Conservation (phyloP, 2,113 vertebrate species). For the Ardeotis arabs region DNA sequence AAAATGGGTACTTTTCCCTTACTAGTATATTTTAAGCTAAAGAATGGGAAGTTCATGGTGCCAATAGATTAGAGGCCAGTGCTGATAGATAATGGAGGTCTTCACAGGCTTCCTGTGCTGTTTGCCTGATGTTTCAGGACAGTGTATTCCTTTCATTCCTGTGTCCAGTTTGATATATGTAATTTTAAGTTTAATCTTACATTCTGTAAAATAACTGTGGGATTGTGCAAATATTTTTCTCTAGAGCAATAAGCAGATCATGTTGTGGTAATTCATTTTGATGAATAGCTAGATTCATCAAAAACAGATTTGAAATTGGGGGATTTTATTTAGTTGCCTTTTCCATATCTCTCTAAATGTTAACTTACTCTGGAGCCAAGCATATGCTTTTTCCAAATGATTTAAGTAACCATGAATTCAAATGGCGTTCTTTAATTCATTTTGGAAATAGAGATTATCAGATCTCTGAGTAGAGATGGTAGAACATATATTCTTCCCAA, state of each 20-base stretch:
- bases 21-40: background rate
- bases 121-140: background rate
- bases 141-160: background rate
- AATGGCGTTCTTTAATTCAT: background rate
- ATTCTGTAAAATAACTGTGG: background rate
- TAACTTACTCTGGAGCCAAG: background rate
- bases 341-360: background rate
- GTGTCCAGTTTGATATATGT: background rate
- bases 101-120: accelerated
- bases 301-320: background rate
- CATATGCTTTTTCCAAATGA: background rate
- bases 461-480: background rate
- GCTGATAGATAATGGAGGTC: background rate
- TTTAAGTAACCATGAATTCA: background rate
- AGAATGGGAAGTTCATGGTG: background rate
- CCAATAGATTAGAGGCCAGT: background rate
- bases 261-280: background rate
- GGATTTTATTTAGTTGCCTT: background rate
- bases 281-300: background rate
- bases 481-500: background rate
- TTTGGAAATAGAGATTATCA: background rate
- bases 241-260: background rate
- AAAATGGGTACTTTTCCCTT: background rate
- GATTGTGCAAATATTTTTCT: background rate
- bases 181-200: background rate